Conservation (phyloP, 2,888 invertebrate genomes). For the Clepsis dumicolana region DNA sequence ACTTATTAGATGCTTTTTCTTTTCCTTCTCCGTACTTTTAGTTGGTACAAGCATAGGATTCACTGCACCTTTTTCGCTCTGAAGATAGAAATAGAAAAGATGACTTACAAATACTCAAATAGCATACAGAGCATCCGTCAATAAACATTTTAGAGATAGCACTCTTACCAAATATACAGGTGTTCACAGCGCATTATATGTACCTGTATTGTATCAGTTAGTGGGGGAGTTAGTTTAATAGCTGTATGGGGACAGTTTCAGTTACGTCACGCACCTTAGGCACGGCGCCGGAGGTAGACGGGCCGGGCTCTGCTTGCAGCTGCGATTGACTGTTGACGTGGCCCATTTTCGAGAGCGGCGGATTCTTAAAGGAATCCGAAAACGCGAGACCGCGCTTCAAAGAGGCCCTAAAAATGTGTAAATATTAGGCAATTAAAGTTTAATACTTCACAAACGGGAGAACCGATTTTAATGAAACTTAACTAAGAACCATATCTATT, state of each 20-base stretch:
- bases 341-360: constrained; percentile 92
- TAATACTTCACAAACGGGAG: no score
- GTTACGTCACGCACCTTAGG: constrained; percentile 11
- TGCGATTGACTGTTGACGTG: constrained; percentile 85
- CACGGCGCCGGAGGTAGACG: constrained; percentile 33
- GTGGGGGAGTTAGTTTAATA: no score
- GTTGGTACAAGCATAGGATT: constrained; percentile 48
- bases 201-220: no score
- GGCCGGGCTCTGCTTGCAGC: constrained; percentile 51
- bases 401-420: constrained; percentile 81
- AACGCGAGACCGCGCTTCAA: constrained; percentile 89
- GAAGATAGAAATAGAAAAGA: background rate
- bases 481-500: no score
- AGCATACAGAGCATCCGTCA: background rate
- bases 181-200: background rate
- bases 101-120: background rate
- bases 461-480: no score
- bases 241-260: background rate
- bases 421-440: no score
- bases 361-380: constrained; percentile 91
- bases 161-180: no score
- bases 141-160: background rate
- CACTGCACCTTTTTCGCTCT: constrained; percentile 47
- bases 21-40: constrained; percentile 61
- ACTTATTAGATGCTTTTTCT: constrained; percentile 57